A percentile compares a stretch with the other conserved stretches of the same genome.
Conservation (phyloP, 2,113 vertebrate species). For the Rhinopithecus roxellana region DNA sequence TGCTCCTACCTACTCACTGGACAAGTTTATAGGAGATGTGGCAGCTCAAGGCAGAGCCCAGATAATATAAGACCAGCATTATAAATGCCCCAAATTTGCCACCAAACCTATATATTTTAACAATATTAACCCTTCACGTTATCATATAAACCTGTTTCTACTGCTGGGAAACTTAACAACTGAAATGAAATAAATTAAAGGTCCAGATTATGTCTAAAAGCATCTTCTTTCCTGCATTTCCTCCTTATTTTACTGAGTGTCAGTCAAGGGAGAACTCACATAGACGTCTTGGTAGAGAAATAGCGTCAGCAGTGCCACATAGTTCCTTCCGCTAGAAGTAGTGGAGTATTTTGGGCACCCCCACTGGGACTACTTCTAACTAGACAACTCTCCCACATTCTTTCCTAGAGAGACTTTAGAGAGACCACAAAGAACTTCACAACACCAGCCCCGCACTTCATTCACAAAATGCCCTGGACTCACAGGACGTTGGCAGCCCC, state of each 20-base stretch:
- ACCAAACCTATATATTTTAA: background rate
- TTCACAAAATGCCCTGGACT: background rate
- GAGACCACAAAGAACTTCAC: background rate
- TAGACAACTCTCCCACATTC: background rate
- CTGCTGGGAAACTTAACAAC: background rate
- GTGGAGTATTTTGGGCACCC: background rate
- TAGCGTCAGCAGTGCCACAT: accelerated
- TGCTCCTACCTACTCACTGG: background rate
- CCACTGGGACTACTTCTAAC: background rate
- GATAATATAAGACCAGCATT: background rate
- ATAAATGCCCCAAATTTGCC: background rate
- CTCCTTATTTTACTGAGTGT: background rate
- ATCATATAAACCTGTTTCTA: background rate
- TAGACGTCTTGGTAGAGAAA: background rate
- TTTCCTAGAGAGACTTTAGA: background rate
- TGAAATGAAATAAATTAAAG: background rate
- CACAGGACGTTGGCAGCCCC: background rate
- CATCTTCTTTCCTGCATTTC: background rate
- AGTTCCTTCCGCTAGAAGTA: background rate
- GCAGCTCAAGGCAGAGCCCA: conserved; percentile 1
- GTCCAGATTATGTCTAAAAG: background rate
- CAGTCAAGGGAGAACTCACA: background rate
- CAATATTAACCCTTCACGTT: background rate
- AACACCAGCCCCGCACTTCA: background rate
- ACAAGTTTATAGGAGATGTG: background rate